These are phyloP conservation scores for Pogonophryne albipinna DNA, from an alignment of 2,797 vertebrate genomes.

Conservation along the genomic window DNA sequence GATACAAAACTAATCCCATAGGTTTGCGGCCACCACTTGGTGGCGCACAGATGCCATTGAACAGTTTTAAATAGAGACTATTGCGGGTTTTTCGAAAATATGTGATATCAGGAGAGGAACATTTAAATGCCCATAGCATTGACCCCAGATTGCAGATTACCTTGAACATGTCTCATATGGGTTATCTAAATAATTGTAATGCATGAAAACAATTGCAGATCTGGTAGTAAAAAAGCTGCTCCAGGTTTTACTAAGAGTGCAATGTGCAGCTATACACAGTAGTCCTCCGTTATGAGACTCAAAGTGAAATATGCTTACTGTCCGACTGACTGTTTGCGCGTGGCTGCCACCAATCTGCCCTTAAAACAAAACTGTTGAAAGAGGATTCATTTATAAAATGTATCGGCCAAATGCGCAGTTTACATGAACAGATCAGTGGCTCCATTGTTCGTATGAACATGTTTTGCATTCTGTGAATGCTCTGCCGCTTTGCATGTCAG, in stretches of 20 bases:
- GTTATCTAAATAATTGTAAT: background rate
- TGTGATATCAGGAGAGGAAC: constrained; percentile 1
- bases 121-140: background rate
- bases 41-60: constrained; percentile 44
- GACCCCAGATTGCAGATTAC: constrained; percentile 1
- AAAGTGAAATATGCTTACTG: background rate
- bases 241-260: background rate
- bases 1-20: no score
- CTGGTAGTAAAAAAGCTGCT: background rate
- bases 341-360: constrained; percentile 6
- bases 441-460: constrained; percentile 65
- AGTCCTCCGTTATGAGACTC: background rate
- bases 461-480: constrained; percentile 82
- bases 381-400: constrained; percentile 43
- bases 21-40: constrained; percentile 63
- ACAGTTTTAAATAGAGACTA: background rate
- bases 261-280: no score
- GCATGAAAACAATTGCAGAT: constrained; percentile 16
- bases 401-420: constrained; percentile 50
- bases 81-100: constrained; percentile 6
- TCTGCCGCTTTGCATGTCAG: constrained; percentile 77
- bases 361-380: constrained; percentile 28
- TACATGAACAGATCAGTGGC: constrained; percentile 63
- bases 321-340: background rate
- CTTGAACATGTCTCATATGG: background rate